phyloP scores from a whole-genome alignment of 2,888 invertebrate genomes.

The Nomada ferruginata region DNA sequence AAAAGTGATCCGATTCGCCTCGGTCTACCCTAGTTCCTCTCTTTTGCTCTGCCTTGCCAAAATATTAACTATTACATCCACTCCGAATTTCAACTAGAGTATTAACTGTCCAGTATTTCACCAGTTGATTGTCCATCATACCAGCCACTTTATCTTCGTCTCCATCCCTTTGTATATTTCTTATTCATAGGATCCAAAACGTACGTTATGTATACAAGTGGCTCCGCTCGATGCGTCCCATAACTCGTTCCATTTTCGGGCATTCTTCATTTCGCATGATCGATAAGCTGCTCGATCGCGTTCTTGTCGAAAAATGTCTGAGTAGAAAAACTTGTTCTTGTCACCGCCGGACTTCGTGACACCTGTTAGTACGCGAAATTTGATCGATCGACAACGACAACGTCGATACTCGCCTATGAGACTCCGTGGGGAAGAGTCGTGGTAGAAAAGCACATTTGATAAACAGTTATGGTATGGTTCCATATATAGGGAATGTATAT shows the following conservation, averaged over 20 bases:
- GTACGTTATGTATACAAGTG: not conserved
- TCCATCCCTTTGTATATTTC: not conserved
- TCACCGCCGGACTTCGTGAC: slow-evolving; percentile 73
- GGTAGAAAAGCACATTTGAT: slow-evolving; percentile 66
- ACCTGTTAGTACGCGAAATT: slow-evolving; percentile 79
- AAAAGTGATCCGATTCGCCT: no score
- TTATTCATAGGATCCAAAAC: not conserved
- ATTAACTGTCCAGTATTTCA: not conserved
- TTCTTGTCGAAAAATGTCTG: slow-evolving; percentile 66
- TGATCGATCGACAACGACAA: slow-evolving; percentile 79
- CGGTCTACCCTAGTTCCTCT: no score
- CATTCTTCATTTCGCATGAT: slow-evolving; percentile 64
- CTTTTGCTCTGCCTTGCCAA: no score
- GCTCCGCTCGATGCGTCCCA: not conserved
- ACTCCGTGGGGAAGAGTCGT: slow-evolving; percentile 47
- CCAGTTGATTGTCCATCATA: not conserved
- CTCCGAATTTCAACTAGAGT: not conserved
- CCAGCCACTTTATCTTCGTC: not conserved
- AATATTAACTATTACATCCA: not conserved
- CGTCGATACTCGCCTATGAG: slow-evolving; percentile 68
- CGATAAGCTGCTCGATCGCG: slow-evolving; percentile 63
- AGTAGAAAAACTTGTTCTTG: slow-evolving; percentile 83
- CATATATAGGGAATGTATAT: slow-evolving; percentile 69
- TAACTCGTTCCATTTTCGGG: slow-evolving; percentile 23
- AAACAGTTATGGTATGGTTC: slow-evolving; percentile 74